Percentiles rank a stretch among this genome's conserved stretches.
phyloP scores from a whole-genome alignment of 1,140 invertebrate species.

The Samia ricini region DNA sequence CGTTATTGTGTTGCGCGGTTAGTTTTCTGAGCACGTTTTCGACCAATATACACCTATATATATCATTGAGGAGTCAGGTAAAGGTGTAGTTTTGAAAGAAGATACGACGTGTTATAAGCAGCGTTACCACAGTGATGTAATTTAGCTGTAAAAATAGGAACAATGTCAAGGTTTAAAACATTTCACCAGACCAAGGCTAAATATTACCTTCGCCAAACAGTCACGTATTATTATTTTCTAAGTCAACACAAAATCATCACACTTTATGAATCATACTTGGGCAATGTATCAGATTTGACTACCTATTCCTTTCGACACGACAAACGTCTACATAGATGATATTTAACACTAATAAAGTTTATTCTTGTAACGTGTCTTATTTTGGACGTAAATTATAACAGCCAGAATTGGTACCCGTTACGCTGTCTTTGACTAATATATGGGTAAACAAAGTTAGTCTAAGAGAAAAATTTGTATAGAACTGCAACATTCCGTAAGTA shows the following conservation, averaged over 20 bases:
- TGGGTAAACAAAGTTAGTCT: no score
- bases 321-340: no score
- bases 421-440: no score
- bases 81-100: slow-evolving; percentile 5
- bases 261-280: not conserved
- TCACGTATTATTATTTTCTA: not conserved
- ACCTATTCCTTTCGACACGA: not conserved
- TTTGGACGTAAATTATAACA: no score
- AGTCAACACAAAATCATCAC: not conserved
- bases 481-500: no score
- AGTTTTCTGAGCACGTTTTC: not conserved
- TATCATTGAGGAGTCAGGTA: slow-evolving; percentile 1
- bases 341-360: no score
- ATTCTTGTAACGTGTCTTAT: no score
- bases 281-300: not conserved
- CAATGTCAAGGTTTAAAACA: slow-evolving; percentile 7
- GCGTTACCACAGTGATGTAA: not conserved
- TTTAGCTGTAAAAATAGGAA: not conserved
- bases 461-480: no score
- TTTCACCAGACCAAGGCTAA: not conserved
- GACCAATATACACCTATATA: not conserved
- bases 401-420: no score
- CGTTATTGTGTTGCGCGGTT: not conserved
- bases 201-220: not conserved
- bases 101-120: not conserved